Base-by-base conservation (phyloP, 2,113 vertebrate genomes). In the Neogale vison region DNA sequence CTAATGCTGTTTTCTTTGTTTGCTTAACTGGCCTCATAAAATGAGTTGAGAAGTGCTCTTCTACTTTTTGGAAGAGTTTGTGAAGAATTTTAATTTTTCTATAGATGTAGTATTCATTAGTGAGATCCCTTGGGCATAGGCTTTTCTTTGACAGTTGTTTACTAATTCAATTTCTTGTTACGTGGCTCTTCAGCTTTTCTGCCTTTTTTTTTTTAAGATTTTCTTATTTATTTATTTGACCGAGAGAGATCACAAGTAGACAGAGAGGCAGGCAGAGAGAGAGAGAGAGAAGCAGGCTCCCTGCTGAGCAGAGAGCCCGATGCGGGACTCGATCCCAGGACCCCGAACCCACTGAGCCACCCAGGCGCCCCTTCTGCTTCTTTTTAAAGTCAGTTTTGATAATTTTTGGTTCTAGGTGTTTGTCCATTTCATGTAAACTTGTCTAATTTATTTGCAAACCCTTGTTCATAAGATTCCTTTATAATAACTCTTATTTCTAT, bases 71-170 rank as follows among this genome's bases (percentile, higher is more conserved):
- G 9, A 69, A 61, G 72, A 76, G 18, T 72, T 90, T 71, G 42
- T 88, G 29, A 90, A 90, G 34, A 95, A 45, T 85, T 92, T 52
- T 6, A 65, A 7, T 50, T 88, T 95, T 95, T 91, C 50, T 90
- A 24, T 86, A 81, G 85, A 76, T 59, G 20, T 90, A 76, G 47
- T 90, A 15, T 77, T 95, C 63, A 39, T 13, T n/a, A 92, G 82
- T 76, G 39, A 85, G 59, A 57, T 34, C 13, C 47, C 61, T 79
- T 92, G 47, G 55, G 47, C 29, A 45, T 69, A 36, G 63, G 31
- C 15, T 90, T 88, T 80, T 89, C 80, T 93, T 59, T 89, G 87
- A 63, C 17, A 39, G 23, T 50, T 65, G 72, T 96, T 71, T 94
- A 36, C 34, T 92, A 18, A 89, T 34, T 90, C 18, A 59, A 3